A percentile compares a stretch with the other conserved stretches of the same genome.
Evolutionary conservation across 2,797 vertebrate species (phyloP).

Genomic region (Streptopelia turtur): DNA sequence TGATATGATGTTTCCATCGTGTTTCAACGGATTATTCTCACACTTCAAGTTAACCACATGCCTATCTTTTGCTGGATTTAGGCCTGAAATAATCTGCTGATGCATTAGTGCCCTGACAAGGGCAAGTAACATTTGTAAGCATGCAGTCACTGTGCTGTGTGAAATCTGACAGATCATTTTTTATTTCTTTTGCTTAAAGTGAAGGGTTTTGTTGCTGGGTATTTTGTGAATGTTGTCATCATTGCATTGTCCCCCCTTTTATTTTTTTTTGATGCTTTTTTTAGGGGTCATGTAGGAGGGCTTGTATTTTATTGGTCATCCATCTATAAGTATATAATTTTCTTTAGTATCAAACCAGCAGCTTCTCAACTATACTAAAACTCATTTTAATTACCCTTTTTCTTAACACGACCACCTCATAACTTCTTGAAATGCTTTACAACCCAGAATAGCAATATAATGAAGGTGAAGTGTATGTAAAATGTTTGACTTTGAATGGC

Average conservation of each 20-base stretch:
- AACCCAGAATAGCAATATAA: slow-evolving; percentile 62
- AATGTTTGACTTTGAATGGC: slow-evolving; percentile 70
- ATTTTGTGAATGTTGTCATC: not conserved
- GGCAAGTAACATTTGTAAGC: not conserved
- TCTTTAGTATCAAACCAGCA: slow-evolving; percentile 61
- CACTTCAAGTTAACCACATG: not conserved
- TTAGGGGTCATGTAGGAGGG: slow-evolving; percentile 10
- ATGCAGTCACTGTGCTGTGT: not conserved
- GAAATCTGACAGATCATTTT: not conserved
- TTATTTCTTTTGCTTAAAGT: not conserved
- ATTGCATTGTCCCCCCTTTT: not conserved
- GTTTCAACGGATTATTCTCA: not conserved
- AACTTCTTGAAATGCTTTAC: slow-evolving; percentile 69
- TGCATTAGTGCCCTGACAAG: not conserved
- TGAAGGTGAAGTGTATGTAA: slow-evolving; percentile 67
- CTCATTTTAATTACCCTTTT: slow-evolving; percentile 70
- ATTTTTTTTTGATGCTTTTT: not conserved
- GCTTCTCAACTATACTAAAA: slow-evolving; percentile 63
- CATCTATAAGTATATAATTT: slow-evolving; percentile 52
- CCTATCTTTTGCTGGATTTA: not conserved
- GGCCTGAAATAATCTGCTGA: not conserved
- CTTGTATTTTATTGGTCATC: slow-evolving; percentile 45
- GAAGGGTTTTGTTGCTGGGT: not conserved
- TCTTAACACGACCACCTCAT: slow-evolving; percentile 65
- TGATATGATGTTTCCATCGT: not conserved